Evolutionary conservation across 2,113 vertebrate species (phyloP).

Genomic region (Anas platyrhynchos): DNA sequence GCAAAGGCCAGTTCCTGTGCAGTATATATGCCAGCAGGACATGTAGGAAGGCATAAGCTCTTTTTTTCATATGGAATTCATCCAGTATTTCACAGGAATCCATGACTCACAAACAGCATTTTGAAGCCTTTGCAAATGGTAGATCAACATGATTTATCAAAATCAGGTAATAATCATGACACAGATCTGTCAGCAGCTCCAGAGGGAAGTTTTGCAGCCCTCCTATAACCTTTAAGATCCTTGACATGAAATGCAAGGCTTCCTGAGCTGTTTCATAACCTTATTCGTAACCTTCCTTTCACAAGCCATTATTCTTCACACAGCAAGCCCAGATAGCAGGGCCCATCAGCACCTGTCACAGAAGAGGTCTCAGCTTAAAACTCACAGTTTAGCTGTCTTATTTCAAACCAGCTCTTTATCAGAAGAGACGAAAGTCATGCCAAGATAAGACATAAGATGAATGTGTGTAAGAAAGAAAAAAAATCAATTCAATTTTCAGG

Average conservation of each 20-base stretch:
- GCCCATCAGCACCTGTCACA: conserved; percentile 27
- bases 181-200: conserved; percentile 26
- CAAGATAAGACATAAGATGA: not conserved
- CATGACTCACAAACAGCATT: accelerated
- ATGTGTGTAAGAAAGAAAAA: not conserved
- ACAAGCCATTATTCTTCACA: conserved; percentile 48
- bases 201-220: conserved; percentile 32
- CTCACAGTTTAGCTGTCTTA: not conserved
- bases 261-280: conserved; percentile 29
- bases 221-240: conserved; percentile 17
- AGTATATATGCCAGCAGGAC: not conserved
- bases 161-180: not conserved
- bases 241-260: conserved; percentile 13
- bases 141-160: conserved; percentile 42
- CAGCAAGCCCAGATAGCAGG: not conserved
- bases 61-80: not conserved
- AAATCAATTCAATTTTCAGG: not conserved
- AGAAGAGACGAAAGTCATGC: not conserved
- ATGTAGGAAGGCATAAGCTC: not conserved
- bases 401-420: conserved; percentile 29
- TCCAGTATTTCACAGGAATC: not conserved
- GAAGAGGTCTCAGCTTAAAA: not conserved
- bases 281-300: conserved; percentile 15
- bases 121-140: not conserved
- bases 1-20: accelerated